Conservation (phyloP, 2,888 invertebrate species). For the Hypselothyrea guttata region DNA sequence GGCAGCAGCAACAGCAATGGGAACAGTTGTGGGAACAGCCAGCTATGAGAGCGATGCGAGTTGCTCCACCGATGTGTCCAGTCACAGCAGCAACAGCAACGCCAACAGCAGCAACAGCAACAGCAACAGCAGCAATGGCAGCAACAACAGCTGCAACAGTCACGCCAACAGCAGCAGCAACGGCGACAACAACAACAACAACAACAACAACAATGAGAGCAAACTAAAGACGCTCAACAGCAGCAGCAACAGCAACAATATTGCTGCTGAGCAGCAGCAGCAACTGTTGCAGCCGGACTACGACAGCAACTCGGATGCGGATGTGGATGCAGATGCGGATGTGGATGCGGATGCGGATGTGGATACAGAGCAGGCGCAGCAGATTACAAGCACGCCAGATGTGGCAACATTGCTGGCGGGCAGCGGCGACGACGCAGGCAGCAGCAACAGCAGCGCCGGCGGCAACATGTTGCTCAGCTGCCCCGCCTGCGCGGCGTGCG, state of each 20-base stretch:
- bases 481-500: conserved; percentile 85
- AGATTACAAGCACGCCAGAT: conserved; percentile 63
- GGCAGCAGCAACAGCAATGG: conserved; percentile 4
- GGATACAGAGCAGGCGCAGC: conserved; percentile 12
- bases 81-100: conserved; percentile 71
- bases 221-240: conserved; percentile 58
- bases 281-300: no score
- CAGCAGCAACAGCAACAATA: conserved; percentile 77
- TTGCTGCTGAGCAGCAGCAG: conserved; percentile 35
- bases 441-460: conserved; percentile 19
- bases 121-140: conserved; percentile 65
- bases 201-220: conserved; percentile 74
- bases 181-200: conserved; percentile 80
- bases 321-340: conserved; percentile 9
- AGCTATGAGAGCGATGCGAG: conserved; percentile 85
- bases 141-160: conserved; percentile 75
- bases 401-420: conserved; percentile 61
- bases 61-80: conserved; percentile 83
- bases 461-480: conserved; percentile 82
- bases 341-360: conserved; percentile 1
- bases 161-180: conserved; percentile 64
- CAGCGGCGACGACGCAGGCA: conserved; percentile 36
- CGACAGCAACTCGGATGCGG: no score
- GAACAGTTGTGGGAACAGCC: conserved; percentile 65
- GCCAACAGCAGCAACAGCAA: conserved; percentile 80